Base-by-base conservation (phyloP, 1,140 invertebrate genomes). In the Cataglyphis hispanica region DNA sequence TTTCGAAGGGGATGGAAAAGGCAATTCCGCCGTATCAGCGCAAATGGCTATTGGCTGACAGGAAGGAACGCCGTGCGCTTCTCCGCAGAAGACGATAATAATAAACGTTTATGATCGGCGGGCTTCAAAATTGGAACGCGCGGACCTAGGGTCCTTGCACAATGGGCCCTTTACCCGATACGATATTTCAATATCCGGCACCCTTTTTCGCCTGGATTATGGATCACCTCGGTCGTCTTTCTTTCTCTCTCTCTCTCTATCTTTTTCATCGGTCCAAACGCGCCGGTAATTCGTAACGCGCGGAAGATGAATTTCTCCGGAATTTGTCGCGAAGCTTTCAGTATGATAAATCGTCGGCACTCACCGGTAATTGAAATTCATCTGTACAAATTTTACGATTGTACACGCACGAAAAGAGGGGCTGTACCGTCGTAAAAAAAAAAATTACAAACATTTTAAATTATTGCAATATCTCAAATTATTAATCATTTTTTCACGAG, bases 1-100 rank as follows among this genome's bases (percentile, higher is more conserved):
- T 0, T 43, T n/a, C 37, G 31, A 63, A 43, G 50, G 63, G 43
- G 85, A 74, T 83, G 67, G 67, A 83, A 74, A 85, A 87, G 69
- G 53, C 60, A 88, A 87, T 88, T 88, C 50, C 63, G 83, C 69
- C 80, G 63, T 84, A 88, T 88, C 77, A 87, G 43, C 72, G 40
- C n/a, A 83, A 74, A 78, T 72, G 53, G 86, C 64, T 60, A 61
- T 87, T 61, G 60, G 80, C 56, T 56, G 56, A 67, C 86, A 85
- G 87, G 86, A 85, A 88, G 72, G 46, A 77, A 67, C 40, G 66
- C 58, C 66, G 27, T 64, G 64, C 37, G 37, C 16, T 40, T 83
- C 58, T 83, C 46, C 56, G 74, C 87, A 76, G 64, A 67, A 76
- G 63, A 60, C 56, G 69, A 77, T 72, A 66, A 87, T 87, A 85